phyloP scores from a whole-genome alignment of 2,113 vertebrate genomes.

The Toxotes jaculatrix region DNA sequence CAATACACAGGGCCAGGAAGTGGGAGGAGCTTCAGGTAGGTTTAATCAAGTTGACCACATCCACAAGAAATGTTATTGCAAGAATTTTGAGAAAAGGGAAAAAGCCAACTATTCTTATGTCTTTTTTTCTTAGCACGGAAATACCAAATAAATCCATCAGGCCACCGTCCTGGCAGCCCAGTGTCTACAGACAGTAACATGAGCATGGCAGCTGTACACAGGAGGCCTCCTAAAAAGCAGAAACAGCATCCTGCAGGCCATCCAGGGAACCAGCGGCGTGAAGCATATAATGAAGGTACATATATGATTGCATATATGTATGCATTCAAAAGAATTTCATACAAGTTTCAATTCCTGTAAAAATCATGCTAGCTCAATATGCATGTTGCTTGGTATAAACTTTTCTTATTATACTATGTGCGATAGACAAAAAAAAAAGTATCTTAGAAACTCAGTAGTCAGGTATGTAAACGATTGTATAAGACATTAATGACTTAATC shows the following conservation, averaged over 20 bases:
- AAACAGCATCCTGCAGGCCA: slow-evolving; percentile 91
- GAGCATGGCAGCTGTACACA: slow-evolving; percentile 94
- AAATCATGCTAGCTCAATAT: neutral
- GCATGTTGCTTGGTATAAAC: neutral
- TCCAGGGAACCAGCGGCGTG: slow-evolving; percentile 92
- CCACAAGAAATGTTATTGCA: neutral
- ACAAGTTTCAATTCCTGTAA: neutral
- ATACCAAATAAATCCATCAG: slow-evolving; percentile 91
- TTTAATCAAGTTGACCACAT: neutral
- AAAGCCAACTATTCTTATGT: neutral
- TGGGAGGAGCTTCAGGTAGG: slow-evolving; percentile 69
- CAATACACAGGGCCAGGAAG: slow-evolving; percentile 74
- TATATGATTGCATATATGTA: neutral
- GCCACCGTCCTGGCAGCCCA: slow-evolving; percentile 93
- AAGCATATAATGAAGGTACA: slow-evolving; percentile 94
- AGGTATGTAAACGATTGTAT: neutral
- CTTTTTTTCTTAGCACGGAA: slow-evolving; percentile 87
- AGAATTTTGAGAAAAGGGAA: neutral
- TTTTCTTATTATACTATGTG: neutral
- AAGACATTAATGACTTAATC: neutral
- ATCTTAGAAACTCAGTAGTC: neutral
- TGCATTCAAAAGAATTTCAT: neutral
- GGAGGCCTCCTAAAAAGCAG: slow-evolving; percentile 95
- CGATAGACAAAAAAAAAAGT: neutral
- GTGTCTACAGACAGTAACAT: slow-evolving; percentile 97